These are phyloP conservation scores for Chymomyza procnemis DNA, from an alignment of 2,888 invertebrate species.

Conservation along the genomic window DNA sequence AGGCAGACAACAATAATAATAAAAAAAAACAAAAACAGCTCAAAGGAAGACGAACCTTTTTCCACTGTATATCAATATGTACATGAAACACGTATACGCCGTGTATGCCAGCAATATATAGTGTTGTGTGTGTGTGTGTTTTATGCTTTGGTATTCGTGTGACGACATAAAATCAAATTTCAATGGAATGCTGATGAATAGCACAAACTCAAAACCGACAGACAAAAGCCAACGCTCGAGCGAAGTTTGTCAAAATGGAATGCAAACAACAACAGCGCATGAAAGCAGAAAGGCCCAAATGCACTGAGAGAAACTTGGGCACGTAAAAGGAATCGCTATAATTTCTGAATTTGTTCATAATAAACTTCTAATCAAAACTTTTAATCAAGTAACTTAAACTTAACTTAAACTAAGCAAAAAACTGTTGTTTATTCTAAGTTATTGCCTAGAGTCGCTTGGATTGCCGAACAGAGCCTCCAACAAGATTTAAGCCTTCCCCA, in stretches of 20 bases:
- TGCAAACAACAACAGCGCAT: conserved; percentile 4
- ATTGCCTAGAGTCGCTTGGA: no score
- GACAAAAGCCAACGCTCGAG: neutral
- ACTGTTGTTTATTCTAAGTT: no score
- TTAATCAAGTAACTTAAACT: no score
- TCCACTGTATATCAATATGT: neutral
- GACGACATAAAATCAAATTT: conserved; percentile 11
- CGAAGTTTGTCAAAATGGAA: neutral
- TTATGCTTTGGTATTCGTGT: neutral
- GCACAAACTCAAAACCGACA: conserved; percentile 9
- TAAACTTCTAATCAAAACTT: no score
- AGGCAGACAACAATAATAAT: neutral
- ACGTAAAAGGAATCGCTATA: neutral
- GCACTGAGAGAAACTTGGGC: neutral
- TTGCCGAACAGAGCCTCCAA: no score
- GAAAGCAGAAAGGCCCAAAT: neutral
- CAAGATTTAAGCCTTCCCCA: no score
- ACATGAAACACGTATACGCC: neutral
- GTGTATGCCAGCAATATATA: neutral
- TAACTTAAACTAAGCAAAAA: no score
- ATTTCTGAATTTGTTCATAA: no score
- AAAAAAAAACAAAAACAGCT: neutral
- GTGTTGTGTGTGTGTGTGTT: neutral
- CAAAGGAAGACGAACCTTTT: neutral
- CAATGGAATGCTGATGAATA: conserved; percentile 16